A percentile compares a stretch with the other conserved stretches of the same genome.
phyloP scores from a whole-genome alignment of 2,113 vertebrate genomes.

The Origma solitaria region DNA sequence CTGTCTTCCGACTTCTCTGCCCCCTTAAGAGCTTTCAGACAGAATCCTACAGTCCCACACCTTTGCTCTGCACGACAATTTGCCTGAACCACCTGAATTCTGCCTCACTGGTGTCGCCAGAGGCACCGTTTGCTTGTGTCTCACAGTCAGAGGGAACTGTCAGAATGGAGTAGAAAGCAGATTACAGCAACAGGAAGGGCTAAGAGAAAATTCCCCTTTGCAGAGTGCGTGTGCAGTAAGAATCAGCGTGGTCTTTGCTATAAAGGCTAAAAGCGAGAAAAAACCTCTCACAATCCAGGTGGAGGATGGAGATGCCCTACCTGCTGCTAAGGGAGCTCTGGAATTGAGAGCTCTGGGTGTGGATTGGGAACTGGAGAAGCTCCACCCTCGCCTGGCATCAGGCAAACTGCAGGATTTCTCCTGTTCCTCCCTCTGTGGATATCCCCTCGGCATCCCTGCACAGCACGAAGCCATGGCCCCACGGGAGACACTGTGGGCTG shows the following conservation, averaged over 20 bases:
- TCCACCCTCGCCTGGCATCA: not conserved
- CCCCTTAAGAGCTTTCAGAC: not conserved
- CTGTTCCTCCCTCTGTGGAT: not conserved
- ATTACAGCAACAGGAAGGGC: not conserved
- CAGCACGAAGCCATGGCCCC: not conserved
- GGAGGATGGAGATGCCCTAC: not conserved
- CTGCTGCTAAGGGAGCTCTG: not conserved
- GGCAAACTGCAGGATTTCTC: not conserved
- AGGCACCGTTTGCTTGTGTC: not conserved
- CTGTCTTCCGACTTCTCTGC: not conserved
- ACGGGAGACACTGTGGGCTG: not conserved
- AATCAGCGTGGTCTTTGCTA: not conserved
- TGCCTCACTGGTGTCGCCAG: rapidly evolving
- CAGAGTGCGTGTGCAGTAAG: not conserved
- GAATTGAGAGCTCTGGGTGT: not conserved
- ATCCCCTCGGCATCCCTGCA: not conserved
- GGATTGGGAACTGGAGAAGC: not conserved
- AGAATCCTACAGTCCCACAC: not conserved
- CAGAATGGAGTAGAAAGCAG: not conserved
- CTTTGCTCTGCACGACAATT: not conserved
- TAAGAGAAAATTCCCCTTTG: not conserved
- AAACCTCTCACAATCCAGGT: not conserved
- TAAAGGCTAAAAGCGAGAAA: not conserved
- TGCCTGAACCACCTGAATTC: not conserved
- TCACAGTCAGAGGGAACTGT: not conserved